Percentiles rank a stretch among this genome's conserved stretches.
Conservation (phyloP, 2,797 vertebrate genomes). For the Champsocephalus gunnari region DNA sequence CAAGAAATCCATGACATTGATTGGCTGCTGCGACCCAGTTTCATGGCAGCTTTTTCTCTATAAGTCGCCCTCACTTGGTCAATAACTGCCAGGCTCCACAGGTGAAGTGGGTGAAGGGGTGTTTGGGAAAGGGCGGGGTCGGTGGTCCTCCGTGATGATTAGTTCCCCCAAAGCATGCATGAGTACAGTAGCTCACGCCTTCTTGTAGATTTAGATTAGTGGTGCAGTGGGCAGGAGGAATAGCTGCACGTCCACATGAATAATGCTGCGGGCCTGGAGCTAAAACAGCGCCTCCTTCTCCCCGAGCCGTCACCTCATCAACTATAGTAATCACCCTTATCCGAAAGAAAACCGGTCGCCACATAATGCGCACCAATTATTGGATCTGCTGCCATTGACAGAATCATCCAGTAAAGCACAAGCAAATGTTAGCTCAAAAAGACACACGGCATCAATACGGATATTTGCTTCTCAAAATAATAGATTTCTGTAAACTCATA, state of each 20-base stretch:
- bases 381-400: conserved; percentile 64
- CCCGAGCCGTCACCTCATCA: conserved; percentile 71
- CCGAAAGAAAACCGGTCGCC: conserved; percentile 68
- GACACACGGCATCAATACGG: conserved; percentile 36
- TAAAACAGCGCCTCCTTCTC: conserved; percentile 49
- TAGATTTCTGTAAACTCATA: conserved; percentile 34
- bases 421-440: conserved; percentile 44
- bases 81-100: conserved; percentile 77
- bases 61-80: conserved; percentile 79
- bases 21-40: conserved; percentile 82
- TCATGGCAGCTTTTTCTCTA: conserved; percentile 84
- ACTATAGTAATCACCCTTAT: conserved; percentile 75
- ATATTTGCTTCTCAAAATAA: conserved; percentile 29
- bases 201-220: conserved; percentile 65
- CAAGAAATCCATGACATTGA: conserved; percentile 85
- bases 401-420: conserved; percentile 48
- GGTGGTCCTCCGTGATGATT: conserved; percentile 59
- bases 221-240: conserved; percentile 61
- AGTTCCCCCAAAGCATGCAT: conserved; percentile 43
- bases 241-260: conserved; percentile 63
- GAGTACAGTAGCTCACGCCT: conserved; percentile 49
- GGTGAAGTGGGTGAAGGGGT: conserved; percentile 65
- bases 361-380: conserved; percentile 61
- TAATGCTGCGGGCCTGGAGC: conserved; percentile 62
- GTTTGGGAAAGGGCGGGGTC: conserved; percentile 22